These are phyloP conservation scores for Aphidius colemani DNA, from an alignment of 2,888 invertebrate genomes.

Conservation along the genomic window DNA sequence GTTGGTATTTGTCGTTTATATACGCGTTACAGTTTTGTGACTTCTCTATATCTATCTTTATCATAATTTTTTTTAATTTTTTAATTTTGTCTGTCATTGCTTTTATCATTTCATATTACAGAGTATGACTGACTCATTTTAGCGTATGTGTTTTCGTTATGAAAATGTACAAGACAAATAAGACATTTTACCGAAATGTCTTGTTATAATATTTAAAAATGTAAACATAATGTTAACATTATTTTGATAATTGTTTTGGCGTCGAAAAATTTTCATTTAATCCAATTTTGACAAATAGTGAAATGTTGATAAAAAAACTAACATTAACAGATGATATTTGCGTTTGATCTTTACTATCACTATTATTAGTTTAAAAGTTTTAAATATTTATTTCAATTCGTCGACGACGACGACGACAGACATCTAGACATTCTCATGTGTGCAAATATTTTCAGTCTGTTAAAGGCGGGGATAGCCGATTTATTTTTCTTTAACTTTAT, in stretches of 20 bases:
- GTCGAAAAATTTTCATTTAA: no score
- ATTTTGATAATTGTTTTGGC: no score
- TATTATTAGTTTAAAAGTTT: constrained; percentile 54
- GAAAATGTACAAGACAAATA: no score
- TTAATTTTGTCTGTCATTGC: not conserved
- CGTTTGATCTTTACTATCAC: constrained; percentile 6
- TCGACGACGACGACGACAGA: constrained; percentile 7
- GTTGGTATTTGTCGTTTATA: constrained; percentile 24
- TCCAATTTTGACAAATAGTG: no score
- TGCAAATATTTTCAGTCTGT: constrained; percentile 6
- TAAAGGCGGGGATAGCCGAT: constrained; percentile 1
- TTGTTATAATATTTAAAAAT: no score
- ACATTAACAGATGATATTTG: not conserved
- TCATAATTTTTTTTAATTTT: not conserved
- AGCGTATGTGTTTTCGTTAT: no score
- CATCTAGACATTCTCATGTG: constrained; percentile 5
- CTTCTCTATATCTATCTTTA: constrained; percentile 1
- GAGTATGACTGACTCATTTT: no score
- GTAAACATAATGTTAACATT: no score
- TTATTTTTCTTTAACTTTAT: constrained; percentile 8
- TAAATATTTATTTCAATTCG: constrained; percentile 50
- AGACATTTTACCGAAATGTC: no score
- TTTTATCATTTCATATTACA: no score
- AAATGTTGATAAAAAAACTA: no score
- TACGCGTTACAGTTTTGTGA: constrained; percentile 24